These are phyloP conservation scores for Phaethornis superciliosus DNA, from an alignment of 2,113 vertebrate genomes.

Conservation along the genomic window DNA sequence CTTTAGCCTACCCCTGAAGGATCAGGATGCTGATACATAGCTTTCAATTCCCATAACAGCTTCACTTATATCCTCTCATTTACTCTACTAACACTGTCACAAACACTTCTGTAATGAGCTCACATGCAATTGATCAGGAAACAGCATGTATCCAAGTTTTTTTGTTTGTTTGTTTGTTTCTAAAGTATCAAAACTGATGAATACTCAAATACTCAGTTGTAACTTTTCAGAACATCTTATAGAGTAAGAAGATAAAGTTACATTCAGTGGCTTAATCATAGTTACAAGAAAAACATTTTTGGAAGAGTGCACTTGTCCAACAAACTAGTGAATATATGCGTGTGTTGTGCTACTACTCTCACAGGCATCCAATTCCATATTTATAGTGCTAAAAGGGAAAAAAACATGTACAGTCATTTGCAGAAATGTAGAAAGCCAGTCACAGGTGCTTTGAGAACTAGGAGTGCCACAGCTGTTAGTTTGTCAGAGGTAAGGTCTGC, in stretches of 20 bases:
- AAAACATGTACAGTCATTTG: background rate
- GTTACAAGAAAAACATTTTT: background rate
- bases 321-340: background rate
- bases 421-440: background rate
- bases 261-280: background rate
- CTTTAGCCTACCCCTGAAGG: background rate
- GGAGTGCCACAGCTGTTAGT: slow-evolving; percentile 22
- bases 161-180: background rate
- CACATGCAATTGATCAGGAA: background rate
- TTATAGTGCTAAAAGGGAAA: slow-evolving; percentile 6
- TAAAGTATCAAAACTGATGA: background rate
- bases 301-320: background rate
- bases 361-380: background rate
- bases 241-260: background rate
- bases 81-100: background rate
- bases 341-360: background rate
- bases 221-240: background rate
- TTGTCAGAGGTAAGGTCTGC: background rate
- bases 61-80: background rate
- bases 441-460: slow-evolving; percentile 27
- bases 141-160: fast-evolving
- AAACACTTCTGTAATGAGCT: background rate
- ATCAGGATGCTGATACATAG: background rate
- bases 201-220: background rate
- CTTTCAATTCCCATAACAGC: background rate